Percentiles rank a stretch among this genome's conserved stretches.
Evolutionary conservation across 2,888 invertebrate genomes (phyloP).

Genomic region (Mesoligia furuncula): DNA sequence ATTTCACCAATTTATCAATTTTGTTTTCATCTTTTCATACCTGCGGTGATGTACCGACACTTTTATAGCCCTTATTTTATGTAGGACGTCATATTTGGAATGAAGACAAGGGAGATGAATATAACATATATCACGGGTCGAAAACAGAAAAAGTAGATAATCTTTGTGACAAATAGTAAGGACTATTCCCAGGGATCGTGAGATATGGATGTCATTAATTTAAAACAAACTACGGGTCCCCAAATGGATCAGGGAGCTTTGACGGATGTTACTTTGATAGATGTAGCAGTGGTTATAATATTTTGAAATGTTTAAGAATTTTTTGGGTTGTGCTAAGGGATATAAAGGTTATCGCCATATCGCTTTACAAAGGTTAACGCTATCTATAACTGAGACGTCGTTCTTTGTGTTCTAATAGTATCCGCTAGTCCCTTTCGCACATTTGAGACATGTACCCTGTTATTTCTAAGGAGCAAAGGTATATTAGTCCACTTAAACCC

Average conservation of each 20-base stretch:
- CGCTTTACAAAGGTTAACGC: not conserved
- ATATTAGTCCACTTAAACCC: slow-evolving; percentile 41
- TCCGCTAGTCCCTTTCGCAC: not conserved
- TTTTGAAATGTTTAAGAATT: slow-evolving; percentile 67
- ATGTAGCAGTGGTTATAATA: slow-evolving; percentile 70
- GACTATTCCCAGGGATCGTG: slow-evolving; percentile 81
- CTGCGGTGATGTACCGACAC: slow-evolving; percentile 62
- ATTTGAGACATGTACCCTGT: slow-evolving; percentile 7
- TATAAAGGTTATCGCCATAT: slow-evolving; percentile 3
- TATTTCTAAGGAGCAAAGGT: slow-evolving; percentile 39
- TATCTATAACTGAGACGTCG: slow-evolving; percentile 43
- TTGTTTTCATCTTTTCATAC: slow-evolving; percentile 65
- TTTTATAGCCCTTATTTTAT: slow-evolving; percentile 53
- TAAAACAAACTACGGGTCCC: slow-evolving; percentile 83
- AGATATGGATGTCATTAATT: slow-evolving; percentile 82
- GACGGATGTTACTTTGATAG: slow-evolving; percentile 77
- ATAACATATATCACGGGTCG: slow-evolving; percentile 76
- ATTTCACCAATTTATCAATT: slow-evolving; percentile 71
- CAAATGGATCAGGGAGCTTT: slow-evolving; percentile 78
- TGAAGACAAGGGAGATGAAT: slow-evolving; percentile 71
- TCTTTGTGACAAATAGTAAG: slow-evolving; percentile 86
- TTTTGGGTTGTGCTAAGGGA: slow-evolving; percentile 34
- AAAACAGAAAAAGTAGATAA: slow-evolving; percentile 84
- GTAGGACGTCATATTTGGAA: slow-evolving; percentile 61
- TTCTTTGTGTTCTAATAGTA: slow-evolving; percentile 28